Evolutionary conservation across 2,888 invertebrate species (phyloP), one percentile per base, ranked within the genome.

Genomic region (Steinernema hermaphroditum): DNA sequence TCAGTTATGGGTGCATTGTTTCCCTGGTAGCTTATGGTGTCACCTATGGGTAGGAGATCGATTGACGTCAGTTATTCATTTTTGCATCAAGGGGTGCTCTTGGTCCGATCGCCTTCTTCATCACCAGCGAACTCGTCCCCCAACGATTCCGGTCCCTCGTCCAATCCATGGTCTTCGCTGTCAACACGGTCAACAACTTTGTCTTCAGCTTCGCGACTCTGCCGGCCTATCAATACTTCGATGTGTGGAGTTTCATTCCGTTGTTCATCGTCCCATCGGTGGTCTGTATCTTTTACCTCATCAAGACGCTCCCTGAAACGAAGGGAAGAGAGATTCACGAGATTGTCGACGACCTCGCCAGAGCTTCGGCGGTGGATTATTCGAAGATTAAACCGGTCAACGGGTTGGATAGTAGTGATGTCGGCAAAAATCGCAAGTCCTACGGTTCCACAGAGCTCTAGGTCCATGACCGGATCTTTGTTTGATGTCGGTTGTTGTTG

Each of bases 51-150:
- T 80, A 50, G 32, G 19, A 22, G 19, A 43, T 12, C 16, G 16
- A 46, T 32, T n/a, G 9, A 8, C 9, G 37, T 14, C 12, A n/a
- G 37, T 62, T 70, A 9, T n/a, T n/a, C n/a, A n/a, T n/a, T n/a
- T n/a, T n/a, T n/a, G n/a, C n/a, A n/a, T n/a, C n/a, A n/a, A 79
- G 79, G 9, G 74, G 74, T 16, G 81, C 79, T 0, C 74, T 81
- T 12, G 81, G 81, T 0, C 81, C 81, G 4, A 81, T 81, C 37
- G 80, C 82, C 27, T 80, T 79, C 73, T 81, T 82, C 77, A 81
- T 81, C 37, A 78, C 81, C 14, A 73, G 75, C 24, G 81, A 81
- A 41, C 71, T 81, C 12, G 76, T 74, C 6, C 78, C 82, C 1
- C 81, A 81, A 62, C 70, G 75, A 16, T 81, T 74, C 57, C 79